Percentiles rank a stretch among this genome's conserved stretches.
These are phyloP conservation scores for Matsumyia berberina DNA, from an alignment of 2,888 invertebrate species.

Conservation along the genomic window DNA sequence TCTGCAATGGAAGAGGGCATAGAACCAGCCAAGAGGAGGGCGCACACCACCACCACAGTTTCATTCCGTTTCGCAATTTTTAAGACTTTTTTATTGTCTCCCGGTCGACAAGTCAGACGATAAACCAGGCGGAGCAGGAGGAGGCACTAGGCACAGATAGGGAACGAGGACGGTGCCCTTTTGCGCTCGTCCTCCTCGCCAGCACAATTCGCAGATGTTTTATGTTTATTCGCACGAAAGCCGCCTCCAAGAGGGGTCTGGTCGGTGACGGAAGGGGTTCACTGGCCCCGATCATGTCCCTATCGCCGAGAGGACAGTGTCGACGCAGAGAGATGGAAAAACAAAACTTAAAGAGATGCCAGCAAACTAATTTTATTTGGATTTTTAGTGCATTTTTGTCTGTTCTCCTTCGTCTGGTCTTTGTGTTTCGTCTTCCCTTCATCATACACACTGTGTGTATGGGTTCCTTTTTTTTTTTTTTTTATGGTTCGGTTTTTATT, in stretches of 20 bases:
- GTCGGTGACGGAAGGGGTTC: slow-evolving; percentile 24
- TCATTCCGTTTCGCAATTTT: slow-evolving; percentile 65
- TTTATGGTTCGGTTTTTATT: slow-evolving; percentile 9
- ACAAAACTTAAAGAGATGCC: slow-evolving; percentile 44
- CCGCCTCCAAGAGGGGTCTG: slow-evolving; percentile 9
- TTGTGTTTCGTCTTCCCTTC: no score
- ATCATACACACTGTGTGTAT: no score
- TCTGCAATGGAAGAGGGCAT: background rate
- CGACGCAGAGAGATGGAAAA: background rate
- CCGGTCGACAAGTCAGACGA: slow-evolving; percentile 60
- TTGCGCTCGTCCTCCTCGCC: slow-evolving; percentile 50
- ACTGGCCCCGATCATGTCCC: slow-evolving; percentile 43
- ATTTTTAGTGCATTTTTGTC: slow-evolving; percentile 40
- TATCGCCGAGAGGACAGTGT: slow-evolving; percentile 28
- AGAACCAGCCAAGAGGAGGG: no score
- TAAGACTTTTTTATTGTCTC: slow-evolving; percentile 49
- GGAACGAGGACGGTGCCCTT: slow-evolving; percentile 64
- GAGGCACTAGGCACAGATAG: no score
- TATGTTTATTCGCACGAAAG: slow-evolving; percentile 47
- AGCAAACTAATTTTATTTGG: slow-evolving; percentile 66
- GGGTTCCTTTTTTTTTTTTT: background rate
- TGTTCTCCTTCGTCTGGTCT: background rate
- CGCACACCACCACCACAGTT: slow-evolving; percentile 15
- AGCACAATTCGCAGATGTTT: slow-evolving; percentile 61
- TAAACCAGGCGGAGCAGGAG: background rate